A percentile compares a stretch with the other conserved stretches of the same genome.
phyloP scores from a whole-genome alignment of 2,113 vertebrate genomes.

The Sterrhoptilus dennistouni region DNA sequence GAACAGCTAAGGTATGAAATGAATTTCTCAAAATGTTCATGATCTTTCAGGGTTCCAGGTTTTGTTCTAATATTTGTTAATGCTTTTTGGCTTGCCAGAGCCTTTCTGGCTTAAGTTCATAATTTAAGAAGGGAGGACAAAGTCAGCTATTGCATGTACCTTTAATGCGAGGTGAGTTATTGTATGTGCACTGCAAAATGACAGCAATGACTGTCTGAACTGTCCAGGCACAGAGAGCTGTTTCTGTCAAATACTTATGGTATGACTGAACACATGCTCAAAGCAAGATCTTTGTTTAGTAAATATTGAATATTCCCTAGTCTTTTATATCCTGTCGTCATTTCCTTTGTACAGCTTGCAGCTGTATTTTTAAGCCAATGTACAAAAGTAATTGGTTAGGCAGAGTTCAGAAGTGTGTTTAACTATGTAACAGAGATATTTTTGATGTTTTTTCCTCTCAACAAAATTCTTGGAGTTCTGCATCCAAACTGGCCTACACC shows the following conservation, averaged over 20 bases:
- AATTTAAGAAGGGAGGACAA: not conserved
- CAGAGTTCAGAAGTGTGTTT: not conserved
- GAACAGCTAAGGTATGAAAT: not conserved
- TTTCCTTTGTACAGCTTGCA: conserved; percentile 58
- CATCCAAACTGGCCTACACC: not conserved
- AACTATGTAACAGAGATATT: not conserved
- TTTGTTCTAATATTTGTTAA: not conserved
- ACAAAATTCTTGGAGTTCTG: not conserved
- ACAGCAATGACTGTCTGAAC: not conserved
- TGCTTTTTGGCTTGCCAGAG: not conserved
- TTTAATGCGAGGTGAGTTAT: not conserved
- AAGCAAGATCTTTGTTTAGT: conserved; percentile 57
- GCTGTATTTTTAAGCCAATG: conserved; percentile 40
- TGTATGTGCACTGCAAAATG: not conserved
- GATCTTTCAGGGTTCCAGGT: not conserved
- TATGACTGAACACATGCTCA: conserved; percentile 39
- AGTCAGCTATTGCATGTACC: not conserved
- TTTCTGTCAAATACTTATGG: conserved; percentile 42
- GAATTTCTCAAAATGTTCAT: not conserved
- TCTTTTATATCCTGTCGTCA: conserved; percentile 57
- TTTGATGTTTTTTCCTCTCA: not conserved
- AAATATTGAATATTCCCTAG: conserved; percentile 65
- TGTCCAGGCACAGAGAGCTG: not conserved
- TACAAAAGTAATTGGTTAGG: not conserved
- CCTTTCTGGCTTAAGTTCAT: not conserved